phyloP scores from a whole-genome alignment of 1,140 invertebrate genomes.

The Neodiprion pinetum region DNA sequence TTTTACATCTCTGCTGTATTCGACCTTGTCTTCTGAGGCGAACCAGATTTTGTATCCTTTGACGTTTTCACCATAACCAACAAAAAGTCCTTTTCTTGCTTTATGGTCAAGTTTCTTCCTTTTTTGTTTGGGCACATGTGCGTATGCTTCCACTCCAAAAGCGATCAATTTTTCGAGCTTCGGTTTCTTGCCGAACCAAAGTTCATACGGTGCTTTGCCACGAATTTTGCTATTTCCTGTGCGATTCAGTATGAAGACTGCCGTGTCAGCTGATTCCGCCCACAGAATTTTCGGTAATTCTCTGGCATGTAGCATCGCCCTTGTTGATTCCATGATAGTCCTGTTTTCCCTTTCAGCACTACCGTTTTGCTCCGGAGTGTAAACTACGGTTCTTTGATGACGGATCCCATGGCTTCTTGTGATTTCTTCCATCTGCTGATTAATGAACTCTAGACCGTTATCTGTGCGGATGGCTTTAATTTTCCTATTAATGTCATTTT shows the following conservation, averaged over 20 bases:
- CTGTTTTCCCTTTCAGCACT: conserved; percentile 39
- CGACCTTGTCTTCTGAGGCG: conserved; percentile 35
- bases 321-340: conserved; percentile 30
- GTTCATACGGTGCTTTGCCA: conserved; percentile 45
- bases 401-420: conserved; percentile 43
- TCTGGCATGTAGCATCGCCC: conserved; percentile 47
- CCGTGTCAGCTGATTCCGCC: conserved; percentile 50
- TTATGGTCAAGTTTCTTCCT: conserved; percentile 42
- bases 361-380: conserved; percentile 52
- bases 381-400: conserved; percentile 40
- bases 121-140: conserved; percentile 33
- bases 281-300: conserved; percentile 41
- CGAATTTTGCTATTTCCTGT: conserved; percentile 17
- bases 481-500: conserved; percentile 45
- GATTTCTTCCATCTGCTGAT: conserved; percentile 41
- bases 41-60: conserved; percentile 48
- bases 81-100: conserved; percentile 35
- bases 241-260: conserved; percentile 35
- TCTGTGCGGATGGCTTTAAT: conserved; percentile 47
- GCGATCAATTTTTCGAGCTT: conserved; percentile 41
- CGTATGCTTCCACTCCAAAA: conserved; percentile 37
- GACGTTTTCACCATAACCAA: conserved; percentile 44
- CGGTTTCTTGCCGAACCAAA: conserved; percentile 45
- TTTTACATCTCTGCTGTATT: conserved; percentile 27
- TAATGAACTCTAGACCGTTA: conserved; percentile 56